Evolutionary conservation across 2,888 invertebrate species (phyloP).

Genomic region (Cremastinae sp.): DNA sequence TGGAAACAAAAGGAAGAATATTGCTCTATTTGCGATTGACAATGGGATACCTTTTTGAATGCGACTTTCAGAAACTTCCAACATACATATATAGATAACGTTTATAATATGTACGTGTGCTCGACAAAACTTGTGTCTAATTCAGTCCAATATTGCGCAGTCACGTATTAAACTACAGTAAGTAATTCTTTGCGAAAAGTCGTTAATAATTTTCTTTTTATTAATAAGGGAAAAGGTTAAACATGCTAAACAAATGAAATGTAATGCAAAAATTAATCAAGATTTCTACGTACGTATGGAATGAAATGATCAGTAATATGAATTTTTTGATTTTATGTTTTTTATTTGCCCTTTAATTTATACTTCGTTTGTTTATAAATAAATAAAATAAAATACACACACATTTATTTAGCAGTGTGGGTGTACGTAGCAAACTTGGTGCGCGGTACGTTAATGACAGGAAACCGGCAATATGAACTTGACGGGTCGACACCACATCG

Average conservation of each 20-base stretch:
- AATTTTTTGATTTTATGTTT: neutral
- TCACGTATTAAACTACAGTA: too few species aligned
- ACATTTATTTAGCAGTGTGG: slow-evolving; percentile 53
- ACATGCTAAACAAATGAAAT: neutral
- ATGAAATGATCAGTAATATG: neutral
- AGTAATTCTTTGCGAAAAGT: too few species aligned
- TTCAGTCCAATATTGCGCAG: neutral
- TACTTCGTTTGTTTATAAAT: too few species aligned
- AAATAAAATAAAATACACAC: too few species aligned
- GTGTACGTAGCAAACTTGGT: slow-evolving; percentile 55
- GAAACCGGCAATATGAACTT: slow-evolving; percentile 80
- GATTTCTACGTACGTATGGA: neutral
- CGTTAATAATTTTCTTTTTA: neutral
- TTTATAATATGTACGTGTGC: too few species aligned
- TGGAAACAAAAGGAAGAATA: too few species aligned
- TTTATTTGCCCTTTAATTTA: neutral
- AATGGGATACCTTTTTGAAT: too few species aligned
- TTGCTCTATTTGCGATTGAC: too few species aligned
- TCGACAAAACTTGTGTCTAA: too few species aligned
- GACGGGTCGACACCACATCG: slow-evolving; percentile 78
- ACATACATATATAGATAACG: too few species aligned
- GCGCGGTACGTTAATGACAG: slow-evolving; percentile 78
- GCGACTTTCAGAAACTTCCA: too few species aligned
- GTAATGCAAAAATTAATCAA: neutral
- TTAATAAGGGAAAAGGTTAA: too few species aligned